Evolutionary conservation across 1,140 invertebrate genomes (phyloP), one percentile per base, ranked within the genome.

Genomic region (Calycopis cecrops): DNA sequence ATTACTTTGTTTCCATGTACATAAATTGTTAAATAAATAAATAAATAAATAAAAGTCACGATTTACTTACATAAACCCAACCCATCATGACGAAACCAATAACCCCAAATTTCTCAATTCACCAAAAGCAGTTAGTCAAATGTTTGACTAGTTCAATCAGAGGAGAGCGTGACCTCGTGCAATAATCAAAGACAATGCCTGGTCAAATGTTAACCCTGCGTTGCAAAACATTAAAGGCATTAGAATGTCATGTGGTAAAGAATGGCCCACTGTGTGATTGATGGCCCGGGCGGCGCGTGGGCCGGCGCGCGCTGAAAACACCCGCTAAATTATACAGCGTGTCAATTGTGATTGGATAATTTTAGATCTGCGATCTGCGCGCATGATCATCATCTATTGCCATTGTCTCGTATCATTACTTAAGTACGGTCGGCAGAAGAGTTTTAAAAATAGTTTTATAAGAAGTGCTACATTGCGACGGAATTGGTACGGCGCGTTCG

Each of bases 211-310:
- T 74, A 65, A 59, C 66, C 63, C 65, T 65, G 55, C 48, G 53
- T 80, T 78, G 67, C 70, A 63, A 76, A 77, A 79, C 59, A 64
- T 65, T 64, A 66, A 56, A 69, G 68, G 69, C 70, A 84, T 81
- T 81, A 84, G 73, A 73, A 73, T 71, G 77, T 82, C 79, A 73
- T 70, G 67, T 70, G 77, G 61, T 75, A 80, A 84, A 71, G 71
- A 77, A 77, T 76, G 71, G 71, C 63, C 55, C 60, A 67, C 67
- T 68, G 69, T 48, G 71, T 80, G 81, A 85, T 85, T 85, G 81
- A 85, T 84, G 70, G 65, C 55, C 37, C 28, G 35, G 18, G 49
- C 53, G 21, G 21, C 66, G 68, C 72, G 79, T 79, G 68, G 76
- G 77, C 71, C 71, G 71, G 52, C 67, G 63, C 65, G 65, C 74